Conservation (phyloP, 2,888 invertebrate species). For the Danaus chrysippus region DNA sequence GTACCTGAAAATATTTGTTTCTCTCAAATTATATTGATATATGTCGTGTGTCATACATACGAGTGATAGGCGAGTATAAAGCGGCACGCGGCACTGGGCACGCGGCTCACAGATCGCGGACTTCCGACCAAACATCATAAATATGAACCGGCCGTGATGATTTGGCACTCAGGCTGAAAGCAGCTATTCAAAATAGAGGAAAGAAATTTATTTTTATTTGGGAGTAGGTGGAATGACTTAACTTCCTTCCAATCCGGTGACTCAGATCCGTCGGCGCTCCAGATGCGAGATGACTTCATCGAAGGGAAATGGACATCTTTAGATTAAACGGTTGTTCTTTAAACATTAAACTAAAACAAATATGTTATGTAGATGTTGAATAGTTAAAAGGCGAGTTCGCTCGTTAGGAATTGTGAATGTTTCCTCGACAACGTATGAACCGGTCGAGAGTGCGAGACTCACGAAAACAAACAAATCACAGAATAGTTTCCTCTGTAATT, state of each 20-base stretch:
- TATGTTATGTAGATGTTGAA: slow-evolving; percentile 7
- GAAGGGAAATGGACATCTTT: slow-evolving; percentile 17
- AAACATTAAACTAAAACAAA: slow-evolving; percentile 12
- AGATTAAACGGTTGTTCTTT: slow-evolving; percentile 12
- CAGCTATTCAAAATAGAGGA: slow-evolving; percentile 27
- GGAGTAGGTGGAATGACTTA: slow-evolving; percentile 25
- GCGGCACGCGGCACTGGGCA: slow-evolving; percentile 12
- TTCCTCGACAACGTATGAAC: not conserved
- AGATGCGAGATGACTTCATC: slow-evolving; percentile 27
- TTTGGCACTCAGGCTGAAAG: slow-evolving; percentile 24
- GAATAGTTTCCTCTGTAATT: slow-evolving; percentile 4
- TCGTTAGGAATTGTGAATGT: not conserved
- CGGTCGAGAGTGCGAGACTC: not conserved
- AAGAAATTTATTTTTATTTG: slow-evolving; percentile 28
- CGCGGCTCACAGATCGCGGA: slow-evolving; percentile 18
- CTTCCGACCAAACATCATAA: slow-evolving; percentile 24
- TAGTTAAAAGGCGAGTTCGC: not conserved
- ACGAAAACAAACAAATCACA: slow-evolving; percentile 3
- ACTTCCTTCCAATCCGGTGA: slow-evolving; percentile 29
- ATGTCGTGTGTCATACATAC: too few relatives aligned
- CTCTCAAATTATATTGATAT: too few relatives aligned
- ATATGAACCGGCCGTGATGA: slow-evolving; percentile 18
- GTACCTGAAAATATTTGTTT: too few relatives aligned
- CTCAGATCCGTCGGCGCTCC: slow-evolving; percentile 25
- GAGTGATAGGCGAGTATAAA: not conserved